phyloP scores from a whole-genome alignment of 2,888 invertebrate genomes.

The Drosophila antonietae region DNA sequence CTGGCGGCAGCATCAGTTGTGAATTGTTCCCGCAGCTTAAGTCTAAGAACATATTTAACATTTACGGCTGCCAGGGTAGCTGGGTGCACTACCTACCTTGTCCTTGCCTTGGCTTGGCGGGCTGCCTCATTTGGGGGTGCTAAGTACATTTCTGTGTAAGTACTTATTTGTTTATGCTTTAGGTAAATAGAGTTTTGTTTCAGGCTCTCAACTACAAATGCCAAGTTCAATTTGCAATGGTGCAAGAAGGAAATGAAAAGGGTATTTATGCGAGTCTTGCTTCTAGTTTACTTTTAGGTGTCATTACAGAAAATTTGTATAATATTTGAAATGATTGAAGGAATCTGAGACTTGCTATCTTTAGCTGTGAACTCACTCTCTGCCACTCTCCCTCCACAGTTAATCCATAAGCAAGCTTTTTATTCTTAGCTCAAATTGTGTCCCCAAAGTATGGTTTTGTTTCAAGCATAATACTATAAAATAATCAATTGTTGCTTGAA shows the following conservation, averaged over 20 bases:
- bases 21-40: constrained; percentile 66
- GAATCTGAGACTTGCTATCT: neutral
- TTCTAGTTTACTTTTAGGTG: neutral
- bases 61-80: constrained; percentile 59
- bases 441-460: neutral
- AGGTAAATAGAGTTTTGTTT: constrained; percentile 32
- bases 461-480: neutral
- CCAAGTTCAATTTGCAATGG: constrained; percentile 4
- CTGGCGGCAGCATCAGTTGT: constrained; percentile 62
- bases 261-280: neutral
- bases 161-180: constrained; percentile 27
- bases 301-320: neutral
- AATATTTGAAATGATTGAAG: neutral
- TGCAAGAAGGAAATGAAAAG: neutral
- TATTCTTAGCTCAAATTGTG: neutral
- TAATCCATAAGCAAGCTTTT: neutral
- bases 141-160: constrained; percentile 29
- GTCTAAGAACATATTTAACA: constrained; percentile 65
- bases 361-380: neutral
- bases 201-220: constrained; percentile 11
- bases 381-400: neutral
- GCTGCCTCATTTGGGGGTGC: neutral
- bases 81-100: neutral
- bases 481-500: neutral
- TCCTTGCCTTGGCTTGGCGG: neutral